phyloP scores from a whole-genome alignment of 2,888 invertebrate species.

The Lasioglossum zephyrum region DNA sequence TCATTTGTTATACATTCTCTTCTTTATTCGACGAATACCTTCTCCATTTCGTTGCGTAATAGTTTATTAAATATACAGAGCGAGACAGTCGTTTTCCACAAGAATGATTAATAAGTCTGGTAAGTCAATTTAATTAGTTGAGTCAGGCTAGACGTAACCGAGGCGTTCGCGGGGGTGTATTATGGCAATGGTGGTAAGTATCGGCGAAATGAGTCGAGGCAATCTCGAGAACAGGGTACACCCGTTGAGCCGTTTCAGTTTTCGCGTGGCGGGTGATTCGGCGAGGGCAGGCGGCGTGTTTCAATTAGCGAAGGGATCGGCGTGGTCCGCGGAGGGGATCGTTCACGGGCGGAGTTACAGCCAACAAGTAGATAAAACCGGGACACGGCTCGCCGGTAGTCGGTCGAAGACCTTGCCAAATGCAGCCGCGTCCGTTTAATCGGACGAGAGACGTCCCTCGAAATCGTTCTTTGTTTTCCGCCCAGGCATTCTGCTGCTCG shows the following conservation, averaged over 20 bases:
- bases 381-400: constrained; percentile 52
- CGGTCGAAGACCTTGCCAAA: constrained; percentile 68
- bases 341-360: constrained; percentile 27
- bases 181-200: not conserved
- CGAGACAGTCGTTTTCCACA: too few species aligned
- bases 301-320: constrained; percentile 28
- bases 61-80: too few species aligned
- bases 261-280: constrained; percentile 4
- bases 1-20: too few species aligned
- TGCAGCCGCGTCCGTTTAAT: constrained; percentile 68
- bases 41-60: too few species aligned
- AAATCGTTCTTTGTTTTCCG: constrained; percentile 53
- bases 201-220: constrained; percentile 18
- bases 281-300: constrained; percentile 9
- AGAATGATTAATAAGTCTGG: too few species aligned
- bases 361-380: constrained; percentile 68
- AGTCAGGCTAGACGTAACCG: not conserved
- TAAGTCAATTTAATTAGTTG: not conserved
- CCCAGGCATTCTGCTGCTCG: constrained; percentile 36
- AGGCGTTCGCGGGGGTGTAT: not conserved
- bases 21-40: too few species aligned
- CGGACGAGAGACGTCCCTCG: constrained; percentile 57
- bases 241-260: constrained; percentile 41
- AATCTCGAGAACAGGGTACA: constrained; percentile 23
- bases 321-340: not conserved